Base-by-base conservation (phyloP, 2,113 vertebrate species). In the Nestor notabilis region DNA sequence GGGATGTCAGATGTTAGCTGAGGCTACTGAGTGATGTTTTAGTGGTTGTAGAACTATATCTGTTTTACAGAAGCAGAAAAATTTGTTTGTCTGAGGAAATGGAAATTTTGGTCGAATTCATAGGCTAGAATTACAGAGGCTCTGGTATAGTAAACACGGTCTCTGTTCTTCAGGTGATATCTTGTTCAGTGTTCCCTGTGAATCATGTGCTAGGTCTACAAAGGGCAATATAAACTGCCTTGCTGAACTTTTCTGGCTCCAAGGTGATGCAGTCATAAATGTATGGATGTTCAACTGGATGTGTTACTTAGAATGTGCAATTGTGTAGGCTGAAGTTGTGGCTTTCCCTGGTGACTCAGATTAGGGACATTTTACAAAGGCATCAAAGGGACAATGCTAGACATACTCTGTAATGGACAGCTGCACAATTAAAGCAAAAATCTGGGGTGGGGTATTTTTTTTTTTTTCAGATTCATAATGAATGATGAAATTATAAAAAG, bases 371-470 rank as follows among this genome's bases (percentile, higher is more conserved):
- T 70, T 89, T 66, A 56, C 23, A 66, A 37, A 49, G 5, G 5
- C 9, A 35, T 60, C 23, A 39, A 71, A 47, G 9, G 17, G 11
- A 27, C 13, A 63, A 33, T 69, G 43, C 28, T 52, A 49, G 28
- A 2, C 6, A 33, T 52, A 13, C 10, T 46, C 21, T 76, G 21
- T n/a, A 65, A 53, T 17, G 18, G 24, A 33, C 3, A 55, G 31
- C 13, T 39, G 13, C 35, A 65, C 17, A 63, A 35, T 14, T 56
- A 69, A 56, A 69, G 29, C 14, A 87, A 87, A 87, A 87, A 78
- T 52, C 2, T 21, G 66, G 1, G 6, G 7, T 52, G 24, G 2
- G 0, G 4, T 14, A 31, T 5, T 6, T 19, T 33, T 66, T 65
- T 65, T 21, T 31, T 75, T 69, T 61, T 44, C 43, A 83, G 8